Percentiles rank a stretch among this genome's conserved stretches.
phyloP scores from a whole-genome alignment of 1,140 invertebrate genomes.

The Euura lappo region DNA sequence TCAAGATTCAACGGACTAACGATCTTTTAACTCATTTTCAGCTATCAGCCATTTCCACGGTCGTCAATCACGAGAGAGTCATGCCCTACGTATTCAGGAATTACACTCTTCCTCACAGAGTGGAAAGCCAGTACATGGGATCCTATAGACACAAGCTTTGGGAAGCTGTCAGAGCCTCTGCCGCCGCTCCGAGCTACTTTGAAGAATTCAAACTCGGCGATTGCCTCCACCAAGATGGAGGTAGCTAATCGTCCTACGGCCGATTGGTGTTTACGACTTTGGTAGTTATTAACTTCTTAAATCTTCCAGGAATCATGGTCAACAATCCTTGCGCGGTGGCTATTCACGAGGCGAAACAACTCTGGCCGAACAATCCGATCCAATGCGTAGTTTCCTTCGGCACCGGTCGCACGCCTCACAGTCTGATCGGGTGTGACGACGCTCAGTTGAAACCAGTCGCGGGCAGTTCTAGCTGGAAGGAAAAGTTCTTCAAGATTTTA shows the following conservation, averaged over 20 bases:
- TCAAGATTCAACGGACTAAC: not conserved
- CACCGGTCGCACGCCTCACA: conserved; percentile 71
- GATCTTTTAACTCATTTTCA: conserved; percentile 46
- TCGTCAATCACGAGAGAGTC: conserved; percentile 81
- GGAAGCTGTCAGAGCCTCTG: conserved; percentile 89
- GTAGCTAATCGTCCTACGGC: conserved; percentile 24
- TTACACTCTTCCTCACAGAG: conserved; percentile 79
- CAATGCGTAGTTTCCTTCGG: conserved; percentile 91
- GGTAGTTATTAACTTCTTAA: not conserved
- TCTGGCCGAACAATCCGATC: conserved; percentile 82
- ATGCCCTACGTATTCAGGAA: conserved; percentile 90
- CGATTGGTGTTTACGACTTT: not conserved
- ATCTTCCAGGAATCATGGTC: conserved; percentile 80
- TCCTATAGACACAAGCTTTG: conserved; percentile 77
- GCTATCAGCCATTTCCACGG: conserved; percentile 79
- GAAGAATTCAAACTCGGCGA: conserved; percentile 82
- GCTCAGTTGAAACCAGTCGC: conserved; percentile 42
- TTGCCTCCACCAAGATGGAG: conserved; percentile 78
- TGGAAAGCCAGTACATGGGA: conserved; percentile 82
- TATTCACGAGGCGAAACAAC: conserved; percentile 83
- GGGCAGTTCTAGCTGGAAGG: conserved; percentile 71
- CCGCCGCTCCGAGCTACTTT: conserved; percentile 93
- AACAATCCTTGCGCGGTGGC: conserved; percentile 93
- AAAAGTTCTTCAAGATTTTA: conserved; percentile 84
- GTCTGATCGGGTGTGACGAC: conserved; percentile 50